Base-by-base conservation (phyloP, 2,888 invertebrate species). In the Orthosia incerta region DNA sequence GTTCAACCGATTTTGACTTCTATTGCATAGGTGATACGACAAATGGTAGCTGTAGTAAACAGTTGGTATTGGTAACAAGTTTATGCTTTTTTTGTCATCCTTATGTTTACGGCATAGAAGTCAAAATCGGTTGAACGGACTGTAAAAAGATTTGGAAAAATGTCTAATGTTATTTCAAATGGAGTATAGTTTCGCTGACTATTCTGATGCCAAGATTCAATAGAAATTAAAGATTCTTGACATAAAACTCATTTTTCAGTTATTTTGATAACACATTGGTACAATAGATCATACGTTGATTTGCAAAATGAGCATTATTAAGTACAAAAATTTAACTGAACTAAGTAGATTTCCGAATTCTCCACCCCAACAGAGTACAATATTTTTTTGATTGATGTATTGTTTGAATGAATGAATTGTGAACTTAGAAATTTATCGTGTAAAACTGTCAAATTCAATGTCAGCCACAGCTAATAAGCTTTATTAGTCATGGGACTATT, bases 321-420 rank as follows among this genome's bases (percentile, higher is more conserved):
- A 51, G 20, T 46, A 46, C 39, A 45, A n/a, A 31, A n/a, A 51
- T 39, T 45, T 62, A 56, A 51, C 0, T 57, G 20, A 31, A 23
- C 1, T 26, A 71, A 53, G 5, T 51, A 69, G 50, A 31, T 23
- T 50, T 45, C 23, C 39, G 9, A 7, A 39, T 9, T 39, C 31
- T 7, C 31, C 31, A 31, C 31, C 31, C 9, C 39, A 1, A 1
- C 4, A 26, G 26, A 26, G 26, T 26, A 3, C n/a, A 31, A 16
- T 13, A n/a, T 20, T 23, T 2, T 16, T 23, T 50, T 66, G 5
- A 50, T 48, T 53, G n/a, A 26, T 23, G 26, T 26, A 39, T 23
- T 16, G 45, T 11, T 5, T 62, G 57, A 51, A 51, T 74, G 63
- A 63, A 80, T 73, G 74, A 62, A 73, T 13, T 53, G 46, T 48